These are phyloP conservation scores for Disparrhopalites patrizii DNA, from an alignment of 2,888 invertebrate genomes.

Conservation along the genomic window DNA sequence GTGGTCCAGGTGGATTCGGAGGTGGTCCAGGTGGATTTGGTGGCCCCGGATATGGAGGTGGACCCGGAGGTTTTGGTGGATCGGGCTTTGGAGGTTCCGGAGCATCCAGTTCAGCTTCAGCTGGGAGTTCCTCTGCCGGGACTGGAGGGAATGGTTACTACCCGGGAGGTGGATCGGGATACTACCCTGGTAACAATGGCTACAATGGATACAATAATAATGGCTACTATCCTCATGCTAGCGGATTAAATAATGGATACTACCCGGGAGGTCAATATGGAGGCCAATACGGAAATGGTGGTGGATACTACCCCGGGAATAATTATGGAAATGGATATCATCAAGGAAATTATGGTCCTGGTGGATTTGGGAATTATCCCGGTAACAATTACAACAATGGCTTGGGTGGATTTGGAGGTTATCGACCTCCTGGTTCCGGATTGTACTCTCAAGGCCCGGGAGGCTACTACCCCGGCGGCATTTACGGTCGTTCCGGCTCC, in stretches of 20 bases:
- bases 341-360: not conserved
- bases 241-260: not conserved
- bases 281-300: not conserved
- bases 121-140: constrained; percentile 4
- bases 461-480: constrained; percentile 17
- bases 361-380: constrained; percentile 24
- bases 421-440: constrained; percentile 16
- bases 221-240: not conserved
- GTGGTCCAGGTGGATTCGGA: constrained; percentile 6
- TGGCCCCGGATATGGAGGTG: constrained; percentile 11
- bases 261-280: not conserved
- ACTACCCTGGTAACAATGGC: constrained; percentile 1
- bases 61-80: too few relatives aligned
- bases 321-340: constrained; percentile 19
- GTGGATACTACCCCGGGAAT: constrained; percentile 1
- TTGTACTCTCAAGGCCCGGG: constrained; percentile 7
- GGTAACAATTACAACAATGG: constrained; percentile 11
- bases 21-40: constrained; percentile 17
- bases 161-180: not conserved
- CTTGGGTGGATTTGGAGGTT: constrained; percentile 20
- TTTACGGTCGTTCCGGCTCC: not conserved
- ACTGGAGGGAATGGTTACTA: not conserved
- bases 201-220: not conserved
- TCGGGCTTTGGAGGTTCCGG: constrained; percentile 21
- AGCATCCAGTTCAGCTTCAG: constrained; percentile 6